Base-by-base conservation (phyloP, 2,113 vertebrate genomes). In the Marcusenius ussheri region DNA sequence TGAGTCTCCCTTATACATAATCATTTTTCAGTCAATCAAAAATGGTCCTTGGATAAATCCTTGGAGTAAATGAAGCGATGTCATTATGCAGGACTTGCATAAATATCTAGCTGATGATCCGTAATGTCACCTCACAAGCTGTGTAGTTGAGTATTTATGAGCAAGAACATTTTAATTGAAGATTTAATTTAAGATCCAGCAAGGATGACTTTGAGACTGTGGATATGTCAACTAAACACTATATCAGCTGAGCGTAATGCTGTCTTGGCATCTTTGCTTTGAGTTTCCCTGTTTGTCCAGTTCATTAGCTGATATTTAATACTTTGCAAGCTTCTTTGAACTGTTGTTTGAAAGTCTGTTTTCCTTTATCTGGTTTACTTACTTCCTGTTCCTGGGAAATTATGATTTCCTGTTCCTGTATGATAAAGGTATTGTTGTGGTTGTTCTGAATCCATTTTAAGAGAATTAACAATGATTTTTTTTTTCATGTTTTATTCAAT, bases 131-230 rank as follows among this genome's bases (percentile, higher is more conserved):
- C 24, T 39, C 17, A 24, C 19, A 62, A 89, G 88, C 42, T 58
- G 88, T 88, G 46, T 19, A 89, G 88, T 42, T 88, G 85, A 83
- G 89, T n/a, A 70, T 70, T 31, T 31, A 70, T 13, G n/a, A 31
- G n/a, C n/a, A 70, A 15, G 62, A 13, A 62, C 21, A 83, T 74
- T 92, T 89, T 77, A 49, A 47, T 80, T 74, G 89, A 87, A 51
- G 50, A 17, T 51, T 51, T 51, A 51, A 77, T n/a, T 80, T 7
- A 45, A n/a, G 47, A 56, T 2, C 90, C 90, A 93, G 90, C 90
- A 90, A 90, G 5, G 50, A 56, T 49, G 2, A 83, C 15, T 46
- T 89, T 90, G 88, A 85, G 47, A 86, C 11, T 42, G 86, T 31
- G 46, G 11, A n/a, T 8, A 15, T 45, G 19, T n/a, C 21, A 84